Evolutionary conservation across 1,140 invertebrate genomes (phyloP).

Genomic region (Stenopsyche tienmushanensis): DNA sequence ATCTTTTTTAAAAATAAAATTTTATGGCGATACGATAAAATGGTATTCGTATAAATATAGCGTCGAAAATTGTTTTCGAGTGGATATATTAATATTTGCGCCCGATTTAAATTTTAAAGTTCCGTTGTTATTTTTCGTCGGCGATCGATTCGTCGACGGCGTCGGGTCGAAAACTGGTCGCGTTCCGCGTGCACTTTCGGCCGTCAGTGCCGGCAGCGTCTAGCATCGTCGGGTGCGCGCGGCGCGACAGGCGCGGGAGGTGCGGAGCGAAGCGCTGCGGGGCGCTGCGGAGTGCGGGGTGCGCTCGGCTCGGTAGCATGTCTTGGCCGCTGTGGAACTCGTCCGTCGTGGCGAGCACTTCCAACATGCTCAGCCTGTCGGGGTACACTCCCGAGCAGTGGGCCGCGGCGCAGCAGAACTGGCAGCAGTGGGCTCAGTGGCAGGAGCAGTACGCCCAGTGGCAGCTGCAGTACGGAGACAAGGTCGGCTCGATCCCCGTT

Average conservation of each 20-base stretch:
- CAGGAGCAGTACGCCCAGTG: constrained; percentile 82
- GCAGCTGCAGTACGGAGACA: constrained; percentile 79
- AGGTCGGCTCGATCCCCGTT: too few relatives aligned
- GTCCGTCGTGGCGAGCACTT: constrained; percentile 49
- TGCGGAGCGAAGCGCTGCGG: neutral
- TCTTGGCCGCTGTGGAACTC: constrained; percentile 48
- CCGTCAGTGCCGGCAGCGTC: neutral
- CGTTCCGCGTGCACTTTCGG: neutral
- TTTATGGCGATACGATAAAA: too few relatives aligned
- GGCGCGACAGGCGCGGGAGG: neutral
- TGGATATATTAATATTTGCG: too few relatives aligned
- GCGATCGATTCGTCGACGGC: neutral
- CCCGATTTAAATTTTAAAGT: too few relatives aligned
- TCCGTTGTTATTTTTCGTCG: too few relatives aligned
- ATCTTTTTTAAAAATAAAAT: too few relatives aligned
- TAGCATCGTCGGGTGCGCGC: neutral
- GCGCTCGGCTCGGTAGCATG: constrained; percentile 37
- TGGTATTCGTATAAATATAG: too few relatives aligned
- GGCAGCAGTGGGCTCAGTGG: constrained; percentile 82
- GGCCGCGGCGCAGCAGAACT: constrained; percentile 70
- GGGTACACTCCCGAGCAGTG: constrained; percentile 72
- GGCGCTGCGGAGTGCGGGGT: neutral
- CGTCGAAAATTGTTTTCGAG: too few relatives aligned
- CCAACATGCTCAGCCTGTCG: too few relatives aligned
- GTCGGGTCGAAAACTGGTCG: too few relatives aligned